phyloP scores from a whole-genome alignment of 2,888 invertebrate genomes.

The Lasius platythorax region DNA sequence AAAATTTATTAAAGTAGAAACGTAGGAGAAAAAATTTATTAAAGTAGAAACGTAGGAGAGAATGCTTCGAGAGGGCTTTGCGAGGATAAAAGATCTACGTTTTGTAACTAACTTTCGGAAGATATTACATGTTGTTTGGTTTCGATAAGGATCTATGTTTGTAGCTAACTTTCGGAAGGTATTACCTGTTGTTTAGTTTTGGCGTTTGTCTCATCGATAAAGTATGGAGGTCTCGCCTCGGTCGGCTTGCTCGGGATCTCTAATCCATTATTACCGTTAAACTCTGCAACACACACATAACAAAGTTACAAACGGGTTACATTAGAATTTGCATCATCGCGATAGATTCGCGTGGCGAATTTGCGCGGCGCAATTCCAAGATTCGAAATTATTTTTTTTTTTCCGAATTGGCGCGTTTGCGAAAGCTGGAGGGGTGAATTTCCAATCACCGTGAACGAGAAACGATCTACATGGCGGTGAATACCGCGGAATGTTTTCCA shows the following conservation, averaged over 20 bases:
- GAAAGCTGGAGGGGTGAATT: neutral
- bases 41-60: neutral
- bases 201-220: constrained; percentile 78
- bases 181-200: constrained; percentile 81
- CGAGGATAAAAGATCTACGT: neutral
- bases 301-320: neutral
- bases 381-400: neutral
- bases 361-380: neutral
- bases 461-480: neutral
- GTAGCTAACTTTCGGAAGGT: neutral
- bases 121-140: constrained; percentile 79
- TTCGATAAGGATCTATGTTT: constrained; percentile 51
- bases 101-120: neutral
- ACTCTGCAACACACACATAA: constrained; percentile 73
- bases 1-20: neutral
- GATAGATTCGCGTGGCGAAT: neutral
- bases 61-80: too few relatives aligned
- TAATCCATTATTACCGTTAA: constrained; percentile 80
- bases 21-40: neutral
- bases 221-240: constrained; percentile 80
- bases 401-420: neutral
- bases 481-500: neutral
- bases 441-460: constrained; percentile 17
- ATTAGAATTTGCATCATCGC: constrained; percentile 5
- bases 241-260: constrained; percentile 81